Evolutionary conservation across 2,797 vertebrate genomes (phyloP).

Genomic region (Pangasius djambal): DNA sequence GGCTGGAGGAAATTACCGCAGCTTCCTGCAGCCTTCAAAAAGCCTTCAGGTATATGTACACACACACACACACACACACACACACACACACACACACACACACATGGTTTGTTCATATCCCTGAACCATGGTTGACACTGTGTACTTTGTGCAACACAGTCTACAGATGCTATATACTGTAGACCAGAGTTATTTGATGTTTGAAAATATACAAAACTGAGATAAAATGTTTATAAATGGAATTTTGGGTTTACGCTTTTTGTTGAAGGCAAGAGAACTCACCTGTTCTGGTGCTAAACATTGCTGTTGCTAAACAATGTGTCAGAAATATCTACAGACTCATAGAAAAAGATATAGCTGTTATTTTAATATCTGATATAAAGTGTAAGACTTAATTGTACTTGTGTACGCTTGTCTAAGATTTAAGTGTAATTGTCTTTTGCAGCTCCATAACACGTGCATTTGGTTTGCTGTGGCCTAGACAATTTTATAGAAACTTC

Average conservation of each 20-base stretch:
- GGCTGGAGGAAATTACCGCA: constrained; percentile 75
- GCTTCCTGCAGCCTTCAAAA: constrained; percentile 76
- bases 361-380: background rate
- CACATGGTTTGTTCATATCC: background rate
- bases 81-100: constrained; percentile 58
- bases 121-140: background rate
- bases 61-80: constrained; percentile 39
- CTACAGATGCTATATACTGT: background rate
- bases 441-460: background rate
- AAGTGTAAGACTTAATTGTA: background rate
- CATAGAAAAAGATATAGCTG: background rate
- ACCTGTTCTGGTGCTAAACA: background rate
- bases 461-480: background rate
- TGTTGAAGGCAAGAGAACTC: background rate
- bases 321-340: background rate
- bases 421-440: background rate
- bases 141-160: constrained; percentile 4
- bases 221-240: background rate
- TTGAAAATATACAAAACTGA: background rate
- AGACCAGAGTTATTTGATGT: background rate
- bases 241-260: background rate
- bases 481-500: background rate
- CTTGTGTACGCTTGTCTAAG: background rate
- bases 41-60: constrained; percentile 72
- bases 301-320: background rate